Evolutionary conservation across 2,113 vertebrate species (phyloP), one percentile per base, ranked within the genome.

Genomic region (Sinosuthora webbiana): DNA sequence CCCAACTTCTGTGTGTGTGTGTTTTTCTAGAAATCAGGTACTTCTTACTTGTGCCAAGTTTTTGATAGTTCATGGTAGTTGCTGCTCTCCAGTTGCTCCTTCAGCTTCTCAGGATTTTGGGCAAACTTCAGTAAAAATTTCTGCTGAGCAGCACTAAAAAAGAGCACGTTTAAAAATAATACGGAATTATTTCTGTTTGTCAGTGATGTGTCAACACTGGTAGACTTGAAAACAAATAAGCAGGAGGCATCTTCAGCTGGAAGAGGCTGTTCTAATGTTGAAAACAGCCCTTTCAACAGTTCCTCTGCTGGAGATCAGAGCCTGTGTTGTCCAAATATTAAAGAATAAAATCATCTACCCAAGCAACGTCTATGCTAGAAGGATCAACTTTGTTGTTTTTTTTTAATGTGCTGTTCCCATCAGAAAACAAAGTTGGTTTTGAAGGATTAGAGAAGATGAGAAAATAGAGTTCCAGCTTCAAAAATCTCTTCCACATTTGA

Each of bases 401-500:
- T 65, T 55, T 44, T 15, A 6, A 6, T 50, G 7, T 86, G 21
- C 28, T 47, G 10, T 71, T 21, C 15, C 47, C 27, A 27, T 33
- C 70, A 65, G 33, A 35, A 88, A 44, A 49, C 21, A 44, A 55
- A 78, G n/a, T 33, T 45, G 39, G 11, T n/a, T 78, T 62, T 53
- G 64, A 53, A 62, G 23, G 28, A 10, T 60, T 33, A 30, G 23
- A 41, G 21, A 60, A 59, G 11, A 27, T 55, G 1, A 79, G 44
- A 42, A 92, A 71, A 64, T 13, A 22, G 3, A 59, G 19, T 62
- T 80, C 19, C 20, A 24, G 1, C 56, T 81, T 47, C 55, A n/a
- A 9, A 30, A 78, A 60, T 28, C 10, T 37, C 19, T n/a, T 57
- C 1, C 0, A 0, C 5, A 4, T 23, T 10, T 49, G 30, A 33